Evolutionary conservation across 2,797 vertebrate species (phyloP), one percentile per base, ranked within the genome.

Genomic region (Pelobates cultripes): DNA sequence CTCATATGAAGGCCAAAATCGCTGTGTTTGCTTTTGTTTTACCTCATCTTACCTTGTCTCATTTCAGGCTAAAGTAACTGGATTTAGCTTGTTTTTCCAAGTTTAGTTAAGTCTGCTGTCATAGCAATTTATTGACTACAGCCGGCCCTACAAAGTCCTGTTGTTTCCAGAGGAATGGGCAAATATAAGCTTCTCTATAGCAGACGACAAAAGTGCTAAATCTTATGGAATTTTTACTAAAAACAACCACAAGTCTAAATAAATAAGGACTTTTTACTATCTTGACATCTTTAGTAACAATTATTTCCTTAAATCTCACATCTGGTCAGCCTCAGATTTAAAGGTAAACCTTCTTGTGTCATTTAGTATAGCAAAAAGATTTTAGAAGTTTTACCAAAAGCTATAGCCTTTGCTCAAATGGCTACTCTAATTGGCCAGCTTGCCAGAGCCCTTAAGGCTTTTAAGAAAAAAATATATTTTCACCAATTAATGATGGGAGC

Each of bases 261-360:
- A 78, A 66, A 75, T 79, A 71, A 75, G 41, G 60, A 43, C 47
- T 75, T 82, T 83, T 55, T 79, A 61, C 66, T 68, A 67, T 84
- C 77, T 76, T 45, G 73, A 70, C 73, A 80, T 76, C 67, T 43
- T 70, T 44, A 72, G 53, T 79, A 45, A 43, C 82, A 51, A 75
- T 79, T 75, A 84, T 75, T 79, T n/a, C 67, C 60, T 51, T 66
- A 70, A 55, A 64, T 76, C 68, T 79, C 77, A 79, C 82, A 84
- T 84, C 82, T 84, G 82, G 82, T 80, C 68, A 69, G 73, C 79
- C 82, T 84, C 77, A 80, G 72, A 70, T 68, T 4, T 61, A 51
- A 45, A 53, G 43, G 79, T 73, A 84, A 83, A 79, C 43, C 44
- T 69, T 75, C 61, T 66, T 79, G 73, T 79, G 68, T 84, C 73